Base-by-base conservation (phyloP, 1,140 invertebrate species). In the Sinonovacula constricta region DNA sequence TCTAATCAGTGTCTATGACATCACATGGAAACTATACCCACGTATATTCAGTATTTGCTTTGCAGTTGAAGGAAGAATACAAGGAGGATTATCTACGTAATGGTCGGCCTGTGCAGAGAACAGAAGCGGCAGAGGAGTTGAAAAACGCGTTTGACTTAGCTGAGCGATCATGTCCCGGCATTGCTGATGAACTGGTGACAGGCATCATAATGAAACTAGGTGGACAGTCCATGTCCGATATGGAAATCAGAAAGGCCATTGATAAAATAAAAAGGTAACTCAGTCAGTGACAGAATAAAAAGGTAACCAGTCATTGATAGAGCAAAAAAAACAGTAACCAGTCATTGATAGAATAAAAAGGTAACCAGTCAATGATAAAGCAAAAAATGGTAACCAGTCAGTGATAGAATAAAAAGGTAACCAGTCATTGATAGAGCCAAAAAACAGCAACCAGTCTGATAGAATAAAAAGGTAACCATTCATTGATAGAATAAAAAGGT, bases 91-190 rank as follows among this genome's bases (percentile, higher is more conserved):
- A 86, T 45, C 59, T 83, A 39, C 70, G 87, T 3, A 83, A 83
- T 18, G 87, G 88, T 33, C 79, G 86, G 53, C 86, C 85, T 24
- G 69, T 88, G 12, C 91, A 86, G 39, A 79, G 81, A 92, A 94
- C 90, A 92, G 93, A 94, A 86, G 93, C 94, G 80, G 93, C 96
- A 79, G 95, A 96, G 81, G 95, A 97, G 87, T 91, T 97, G 66
- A 94, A 94, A 88, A 94, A 93, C 81, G 95, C 96, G 34, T 96
- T 97, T 90, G 95, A 97, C 88, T 89, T 95, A 81, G 95, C 95
- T 15, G 96, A 97, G 89, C 92, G 94, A 85, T 93, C 94, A 66
- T 95, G 94, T 91, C 95, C 95, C 0, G 95, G 95, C 51, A 94
- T 96, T 81, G 95, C 94, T 81, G 95, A 96, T 87, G 92, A 94